Percentiles rank a stretch among this genome's conserved stretches.
Evolutionary conservation across 1,140 invertebrate genomes (phyloP).

Genomic region (Antheraea pernyi): DNA sequence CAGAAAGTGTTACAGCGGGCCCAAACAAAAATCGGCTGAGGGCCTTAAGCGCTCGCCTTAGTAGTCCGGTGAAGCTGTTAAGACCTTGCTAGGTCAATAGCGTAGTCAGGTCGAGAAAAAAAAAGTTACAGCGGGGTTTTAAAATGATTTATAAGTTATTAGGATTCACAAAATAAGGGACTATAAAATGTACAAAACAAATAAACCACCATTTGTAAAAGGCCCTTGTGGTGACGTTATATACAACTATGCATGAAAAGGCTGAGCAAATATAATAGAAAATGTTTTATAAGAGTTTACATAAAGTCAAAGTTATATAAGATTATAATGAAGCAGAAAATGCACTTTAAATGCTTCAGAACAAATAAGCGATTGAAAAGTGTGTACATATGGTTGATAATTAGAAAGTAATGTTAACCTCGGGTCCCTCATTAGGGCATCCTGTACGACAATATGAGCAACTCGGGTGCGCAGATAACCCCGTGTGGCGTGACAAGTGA

Average conservation of each 20-base stretch:
- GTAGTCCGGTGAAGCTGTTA: no score
- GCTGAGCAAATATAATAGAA: background rate
- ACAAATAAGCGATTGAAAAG: background rate
- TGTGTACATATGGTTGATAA: conserved; percentile 29
- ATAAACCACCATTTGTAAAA: no score
- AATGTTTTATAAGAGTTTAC: background rate
- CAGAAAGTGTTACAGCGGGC: no score
- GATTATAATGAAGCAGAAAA: background rate
- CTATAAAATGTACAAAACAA: no score
- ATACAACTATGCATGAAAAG: background rate
- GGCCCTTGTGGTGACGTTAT: no score
- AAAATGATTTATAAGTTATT: no score
- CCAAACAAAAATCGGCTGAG: no score
- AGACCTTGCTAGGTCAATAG: no score
- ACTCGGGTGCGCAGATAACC: conserved; percentile 48
- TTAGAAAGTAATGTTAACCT: conserved; percentile 52
- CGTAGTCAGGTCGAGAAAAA: no score
- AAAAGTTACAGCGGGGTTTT: no score
- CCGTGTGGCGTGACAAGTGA: conserved; percentile 60
- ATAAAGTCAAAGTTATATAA: background rate
- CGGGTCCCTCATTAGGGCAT: conserved; percentile 40
- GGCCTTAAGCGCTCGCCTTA: no score
- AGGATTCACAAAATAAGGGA: no score
- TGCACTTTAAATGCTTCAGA: background rate
- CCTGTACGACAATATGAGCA: conserved; percentile 20